A percentile compares a stretch with the other conserved stretches of the same genome.
Evolutionary conservation across 2,888 invertebrate species (phyloP).

Genomic region (Amaurobius ferox): DNA sequence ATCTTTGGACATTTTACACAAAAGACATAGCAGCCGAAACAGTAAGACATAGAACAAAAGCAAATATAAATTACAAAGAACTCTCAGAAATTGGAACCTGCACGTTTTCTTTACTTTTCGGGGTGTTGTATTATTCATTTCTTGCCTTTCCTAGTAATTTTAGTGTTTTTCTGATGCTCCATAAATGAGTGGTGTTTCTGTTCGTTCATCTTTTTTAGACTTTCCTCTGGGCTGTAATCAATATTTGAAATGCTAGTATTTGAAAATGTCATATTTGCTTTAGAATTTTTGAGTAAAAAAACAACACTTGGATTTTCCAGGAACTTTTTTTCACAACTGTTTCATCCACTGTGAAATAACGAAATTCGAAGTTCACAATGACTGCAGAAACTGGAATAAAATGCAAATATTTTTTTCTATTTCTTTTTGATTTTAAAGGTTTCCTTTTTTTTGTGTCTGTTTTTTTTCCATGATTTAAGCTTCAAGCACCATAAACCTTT

Average conservation of each 20-base stretch:
- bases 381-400: background rate
- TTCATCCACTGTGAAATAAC: constrained; percentile 31
- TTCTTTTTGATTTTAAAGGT: no score
- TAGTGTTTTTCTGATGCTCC: constrained; percentile 21
- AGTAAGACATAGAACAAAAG: constrained; percentile 47
- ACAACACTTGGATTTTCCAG: no score
- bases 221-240: constrained; percentile 51
- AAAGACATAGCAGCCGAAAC: constrained; percentile 6
- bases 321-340: constrained; percentile 1
- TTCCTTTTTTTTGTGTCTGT: no score
- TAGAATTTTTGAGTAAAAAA: background rate
- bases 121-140: constrained; percentile 42
- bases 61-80: constrained; percentile 53
- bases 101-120: constrained; percentile 49
- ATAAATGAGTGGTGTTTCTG: constrained; percentile 40
- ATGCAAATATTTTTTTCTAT: no score
- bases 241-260: constrained; percentile 52
- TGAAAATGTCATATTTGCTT: constrained; percentile 11
- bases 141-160: constrained; percentile 46
- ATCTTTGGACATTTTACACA: constrained; percentile 29
- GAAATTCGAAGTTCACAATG: constrained; percentile 36
- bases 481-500: no score
- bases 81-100: constrained; percentile 49
- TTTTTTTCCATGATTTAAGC: no score
- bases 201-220: background rate